A percentile compares a stretch with the other conserved stretches of the same genome.
Conservation (phyloP, 2,113 vertebrate genomes). For the Chamaea fasciata region DNA sequence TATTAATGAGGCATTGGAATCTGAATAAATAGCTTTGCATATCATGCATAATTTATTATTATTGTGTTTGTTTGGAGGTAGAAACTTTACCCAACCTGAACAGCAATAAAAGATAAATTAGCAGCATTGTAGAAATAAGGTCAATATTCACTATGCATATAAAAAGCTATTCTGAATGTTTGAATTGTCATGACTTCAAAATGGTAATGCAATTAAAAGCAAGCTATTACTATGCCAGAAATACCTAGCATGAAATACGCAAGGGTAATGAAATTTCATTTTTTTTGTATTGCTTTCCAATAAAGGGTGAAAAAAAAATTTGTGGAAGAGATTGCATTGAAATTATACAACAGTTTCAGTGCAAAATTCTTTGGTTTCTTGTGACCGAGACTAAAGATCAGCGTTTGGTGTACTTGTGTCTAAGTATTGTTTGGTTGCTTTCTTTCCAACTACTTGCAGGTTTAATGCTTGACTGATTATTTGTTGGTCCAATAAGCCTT, state of each 20-base stretch:
- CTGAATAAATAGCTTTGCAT: neutral
- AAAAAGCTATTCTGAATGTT: conserved; percentile 4
- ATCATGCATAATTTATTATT: neutral
- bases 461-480: neutral
- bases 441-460: neutral
- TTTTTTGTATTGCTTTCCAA: neutral
- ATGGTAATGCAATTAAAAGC: neutral
- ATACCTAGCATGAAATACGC: neutral
- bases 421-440: neutral
- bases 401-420: neutral
- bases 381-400: neutral
- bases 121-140: neutral
- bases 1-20: neutral
- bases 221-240: neutral
- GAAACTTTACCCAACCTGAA: neutral
- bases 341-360: neutral
- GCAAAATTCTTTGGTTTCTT: neutral
- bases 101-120: neutral
- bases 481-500: neutral
- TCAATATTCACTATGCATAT: neutral
- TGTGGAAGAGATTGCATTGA: neutral
- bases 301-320: neutral
- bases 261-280: neutral
- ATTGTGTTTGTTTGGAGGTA: neutral
- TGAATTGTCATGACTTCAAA: neutral